Evolutionary conservation across 1,140 invertebrate genomes (phyloP), one percentile per base, ranked within the genome.

Genomic region (Monomorium pharaonis): DNA sequence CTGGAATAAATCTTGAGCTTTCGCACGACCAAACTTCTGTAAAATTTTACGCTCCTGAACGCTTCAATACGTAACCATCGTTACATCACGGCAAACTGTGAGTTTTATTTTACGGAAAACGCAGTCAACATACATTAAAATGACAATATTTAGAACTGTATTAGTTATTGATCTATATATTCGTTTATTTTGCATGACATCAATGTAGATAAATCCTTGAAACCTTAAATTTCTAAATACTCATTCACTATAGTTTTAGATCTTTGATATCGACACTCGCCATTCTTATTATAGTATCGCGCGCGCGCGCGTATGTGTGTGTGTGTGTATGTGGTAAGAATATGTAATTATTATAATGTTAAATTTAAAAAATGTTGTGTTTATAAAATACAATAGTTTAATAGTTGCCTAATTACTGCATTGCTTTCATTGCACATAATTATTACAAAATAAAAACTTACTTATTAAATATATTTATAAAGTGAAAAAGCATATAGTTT

Each of bases 21-120:
- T 65, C 10, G 33, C 33, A 37, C 10, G 33, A 63, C 18, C 62
- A 18, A 65, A 65, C 10, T 65, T 65, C 33, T 10, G 4, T 65
- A 33, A 65, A 65, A 65, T n/a, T 42, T 65, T 65, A 65, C n/a
- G 5, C 33, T 42, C 33, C 33, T 65, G 33, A 65, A 65, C n/a
- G 14, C 0, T 63, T 63, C 62, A 21, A 37, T 37, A 63, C 18
- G 62, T 37, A 63, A 63, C 18, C 9, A 14, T 63, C 30, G 30
- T 63, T 63, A 63, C 18, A 37, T 63, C 60, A 62, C 16, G 27
- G 6, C 30, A 63, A 24, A 21, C 54, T 37, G 18, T 37, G 30
- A 37, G 18, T 63, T 63, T 37, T 63, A 63, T 37, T 60, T 62
- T 30, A 63, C 18, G 16, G 30, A 63, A 63, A 33, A 30, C 30